Conservation (phyloP, 2,113 vertebrate species). For the Malurus cyaneus region DNA sequence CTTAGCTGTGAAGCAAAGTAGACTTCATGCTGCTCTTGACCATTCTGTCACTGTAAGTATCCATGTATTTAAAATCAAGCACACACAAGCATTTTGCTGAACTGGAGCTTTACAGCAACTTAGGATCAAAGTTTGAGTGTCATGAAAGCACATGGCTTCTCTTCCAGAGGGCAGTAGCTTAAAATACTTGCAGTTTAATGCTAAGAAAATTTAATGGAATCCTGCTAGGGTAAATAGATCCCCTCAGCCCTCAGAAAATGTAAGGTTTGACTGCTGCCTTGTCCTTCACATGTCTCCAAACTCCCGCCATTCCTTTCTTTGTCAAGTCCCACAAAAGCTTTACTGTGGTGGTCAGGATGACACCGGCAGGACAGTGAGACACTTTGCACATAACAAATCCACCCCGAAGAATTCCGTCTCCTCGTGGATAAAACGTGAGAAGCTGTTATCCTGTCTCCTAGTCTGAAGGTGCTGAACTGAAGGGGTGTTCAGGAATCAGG, state of each 20-base stretch:
- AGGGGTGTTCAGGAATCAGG: background rate
- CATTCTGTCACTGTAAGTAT: conserved; percentile 55
- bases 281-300: background rate
- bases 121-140: conserved; percentile 47
- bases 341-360: background rate
- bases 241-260: background rate
- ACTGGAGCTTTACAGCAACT: conserved; percentile 57
- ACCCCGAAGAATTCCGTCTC: background rate
- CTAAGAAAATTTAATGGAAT: conserved; percentile 49
- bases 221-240: background rate
- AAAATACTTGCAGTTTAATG: conserved; percentile 45
- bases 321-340: background rate
- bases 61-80: conserved; percentile 63
- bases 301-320: background rate
- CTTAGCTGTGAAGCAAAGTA: conserved; percentile 53
- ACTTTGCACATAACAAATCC: background rate
- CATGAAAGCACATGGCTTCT: conserved; percentile 22
- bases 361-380: background rate
- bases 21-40: conserved; percentile 58
- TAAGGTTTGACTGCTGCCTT: background rate
- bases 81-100: conserved; percentile 41
- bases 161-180: conserved; percentile 18
- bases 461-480: background rate
- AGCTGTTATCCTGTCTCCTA: background rate
- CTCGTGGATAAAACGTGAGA: background rate